Conservation (phyloP, 2,888 invertebrate genomes). For the Diplolepis rosae region DNA sequence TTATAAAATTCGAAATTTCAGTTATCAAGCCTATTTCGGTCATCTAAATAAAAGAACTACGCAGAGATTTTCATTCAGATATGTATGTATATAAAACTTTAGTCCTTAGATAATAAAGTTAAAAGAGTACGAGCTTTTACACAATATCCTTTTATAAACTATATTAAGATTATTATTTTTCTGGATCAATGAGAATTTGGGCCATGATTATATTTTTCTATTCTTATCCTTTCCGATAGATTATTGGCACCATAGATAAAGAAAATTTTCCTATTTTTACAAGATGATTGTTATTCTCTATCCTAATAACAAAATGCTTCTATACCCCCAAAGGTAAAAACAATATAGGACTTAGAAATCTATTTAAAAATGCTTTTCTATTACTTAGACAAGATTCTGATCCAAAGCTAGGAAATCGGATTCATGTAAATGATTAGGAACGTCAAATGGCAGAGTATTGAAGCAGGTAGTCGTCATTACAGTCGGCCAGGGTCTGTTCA, state of each 20-base stretch:
- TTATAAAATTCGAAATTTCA: too few relatives aligned
- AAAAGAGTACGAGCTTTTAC: too few relatives aligned
- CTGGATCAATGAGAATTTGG: too few relatives aligned
- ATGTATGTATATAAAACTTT: too few relatives aligned
- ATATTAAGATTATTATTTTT: too few relatives aligned
- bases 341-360: background rate
- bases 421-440: background rate
- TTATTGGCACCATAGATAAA: background rate
- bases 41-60: too few relatives aligned
- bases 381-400: background rate
- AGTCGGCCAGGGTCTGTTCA: background rate
- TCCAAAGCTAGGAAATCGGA: conserved; percentile 2
- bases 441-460: background rate
- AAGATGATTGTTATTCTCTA: background rate
- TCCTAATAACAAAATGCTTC: background rate
- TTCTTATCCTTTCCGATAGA: too few relatives aligned
- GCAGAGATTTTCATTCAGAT: too few relatives aligned
- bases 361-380: background rate
- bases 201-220: too few relatives aligned
- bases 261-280: background rate
- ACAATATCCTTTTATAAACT: too few relatives aligned
- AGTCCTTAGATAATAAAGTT: too few relatives aligned
- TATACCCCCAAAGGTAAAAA: background rate
- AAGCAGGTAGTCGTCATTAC: background rate
- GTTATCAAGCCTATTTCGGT: too few relatives aligned